Evolutionary conservation across 2,888 invertebrate species (phyloP), one percentile per base, ranked within the genome.

Genomic region (Lepidocyrtoides sp.): DNA sequence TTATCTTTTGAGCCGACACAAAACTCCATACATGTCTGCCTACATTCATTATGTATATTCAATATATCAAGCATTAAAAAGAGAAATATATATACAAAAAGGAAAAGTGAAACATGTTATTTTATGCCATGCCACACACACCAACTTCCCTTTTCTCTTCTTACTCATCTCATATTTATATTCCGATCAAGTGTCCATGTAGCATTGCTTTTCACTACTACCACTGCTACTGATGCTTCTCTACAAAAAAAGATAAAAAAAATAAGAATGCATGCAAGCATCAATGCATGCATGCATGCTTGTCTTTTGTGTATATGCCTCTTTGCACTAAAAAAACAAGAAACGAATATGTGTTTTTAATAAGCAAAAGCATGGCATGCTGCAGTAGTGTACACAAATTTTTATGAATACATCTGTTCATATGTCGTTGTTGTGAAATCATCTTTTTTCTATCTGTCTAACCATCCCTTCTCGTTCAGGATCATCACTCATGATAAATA

Each of bases 171-270:
- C 54, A 79, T 54, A 79, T 54, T 54, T 79, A 79, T 79, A 79
- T 79, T 79, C 54, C 54, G 51, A 79, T 79, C 79, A 79, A 79
- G 79, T 79, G 54, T 54, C 54, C 75, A 36, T 69, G 17, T 69
- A 23, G 44, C 66, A 0, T 12, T 63, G 48, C 20, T 57, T 57
- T 3, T 5, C 2, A 3, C 17, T 20, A 14, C 20, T 20, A 3
- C 57, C 20, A 14, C n/a, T 69, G 23, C 66, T 32, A n/a, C n/a
- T n/a, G n/a, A n/a, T n/a, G n/a, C n/a, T n/a, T n/a, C n/a, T n/a
- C n/a, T n/a, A 36, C 36, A 36, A 69, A 69, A 17, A 20, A 29
- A 36, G 17, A 14, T n/a, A 32, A 8, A 3, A 32, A n/a, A 69
- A 69, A 36, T 17, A 36, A 17, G 12, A 17, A 69, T 17, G 20